Conservation (phyloP, 1,140 invertebrate genomes). For the Drosophila ercepeae region DNA sequence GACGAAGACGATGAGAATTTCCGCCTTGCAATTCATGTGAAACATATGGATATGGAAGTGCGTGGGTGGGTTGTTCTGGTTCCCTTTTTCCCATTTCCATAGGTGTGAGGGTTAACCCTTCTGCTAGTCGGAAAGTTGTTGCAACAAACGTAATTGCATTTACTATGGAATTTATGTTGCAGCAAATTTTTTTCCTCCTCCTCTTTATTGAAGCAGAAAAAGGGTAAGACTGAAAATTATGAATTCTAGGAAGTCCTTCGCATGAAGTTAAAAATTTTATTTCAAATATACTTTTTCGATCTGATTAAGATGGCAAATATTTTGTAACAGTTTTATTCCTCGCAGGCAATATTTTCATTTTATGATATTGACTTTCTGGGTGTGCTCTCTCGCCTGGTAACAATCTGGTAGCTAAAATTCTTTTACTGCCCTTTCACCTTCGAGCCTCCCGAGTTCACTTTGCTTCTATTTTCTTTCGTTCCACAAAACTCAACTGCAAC, state of each 20-base stretch:
- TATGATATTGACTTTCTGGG: slow-evolving; percentile 16
- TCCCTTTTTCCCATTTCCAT: not conserved
- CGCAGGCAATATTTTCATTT: not conserved
- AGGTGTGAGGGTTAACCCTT: slow-evolving; percentile 3
- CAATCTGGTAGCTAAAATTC: slow-evolving; percentile 71
- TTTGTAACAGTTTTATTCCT: not conserved
- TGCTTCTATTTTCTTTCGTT: slow-evolving; percentile 1
- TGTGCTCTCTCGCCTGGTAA: slow-evolving; percentile 65
- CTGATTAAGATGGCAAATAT: not conserved
- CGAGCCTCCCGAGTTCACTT: not conserved
- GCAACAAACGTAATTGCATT: slow-evolving; percentile 75
- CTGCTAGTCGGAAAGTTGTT: slow-evolving; percentile 36
- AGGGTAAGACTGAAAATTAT: not conserved
- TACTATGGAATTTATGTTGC: slow-evolving; percentile 69
- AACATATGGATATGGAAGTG: slow-evolving; percentile 31
- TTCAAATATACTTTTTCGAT: not conserved
- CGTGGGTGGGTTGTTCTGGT: slow-evolving; percentile 14
- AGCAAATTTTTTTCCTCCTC: slow-evolving; percentile 32
- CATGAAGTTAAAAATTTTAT: not conserved
- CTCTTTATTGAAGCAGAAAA: not conserved
- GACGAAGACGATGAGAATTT: slow-evolving; percentile 40
- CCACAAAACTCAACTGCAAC: slow-evolving; percentile 47
- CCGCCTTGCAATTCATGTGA: slow-evolving; percentile 41
- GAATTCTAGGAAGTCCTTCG: too few relatives aligned
- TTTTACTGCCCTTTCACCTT: slow-evolving; percentile 4